Evolutionary conservation across 37 sponge, comb jelly and placozoan species (phyloP).

Genomic region (Spongilla lacustris): DNA sequence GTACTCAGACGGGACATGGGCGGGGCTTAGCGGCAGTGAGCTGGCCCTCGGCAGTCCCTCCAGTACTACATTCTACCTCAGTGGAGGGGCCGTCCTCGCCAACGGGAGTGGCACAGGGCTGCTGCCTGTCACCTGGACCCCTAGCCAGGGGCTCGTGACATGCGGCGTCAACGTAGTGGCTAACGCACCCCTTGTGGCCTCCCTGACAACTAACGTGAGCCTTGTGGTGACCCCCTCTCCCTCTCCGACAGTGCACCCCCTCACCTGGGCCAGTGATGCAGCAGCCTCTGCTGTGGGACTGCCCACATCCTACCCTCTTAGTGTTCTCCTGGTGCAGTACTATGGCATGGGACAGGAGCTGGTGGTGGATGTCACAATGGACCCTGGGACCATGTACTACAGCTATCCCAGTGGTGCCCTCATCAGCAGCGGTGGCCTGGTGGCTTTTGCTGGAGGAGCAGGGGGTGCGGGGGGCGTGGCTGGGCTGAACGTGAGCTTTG

Average conservation of each 20-base stretch:
- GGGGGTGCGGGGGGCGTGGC: background rate
- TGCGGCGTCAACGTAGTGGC: constrained; percentile 15
- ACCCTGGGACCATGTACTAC: background rate
- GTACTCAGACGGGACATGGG: constrained; percentile 32
- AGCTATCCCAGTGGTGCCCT: constrained; percentile 2
- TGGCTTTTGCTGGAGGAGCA: background rate
- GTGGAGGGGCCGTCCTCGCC: constrained; percentile 10
- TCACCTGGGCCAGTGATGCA: constrained; percentile 17
- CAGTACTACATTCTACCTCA: background rate
- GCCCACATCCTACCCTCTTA: constrained; percentile 6
- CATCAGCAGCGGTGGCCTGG: background rate
- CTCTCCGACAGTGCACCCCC: background rate
- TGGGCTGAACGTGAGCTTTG: background rate
- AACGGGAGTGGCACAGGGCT: constrained; percentile 5
- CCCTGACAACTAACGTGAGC: background rate
- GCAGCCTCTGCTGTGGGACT: constrained; percentile 11
- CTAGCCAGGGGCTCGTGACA: background rate
- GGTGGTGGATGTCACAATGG: constrained; percentile 29
- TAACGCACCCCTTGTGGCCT: constrained; percentile 3
- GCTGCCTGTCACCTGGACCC: constrained; percentile 39
- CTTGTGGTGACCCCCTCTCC: background rate
- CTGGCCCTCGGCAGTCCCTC: background rate
- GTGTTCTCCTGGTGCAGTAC: constrained; percentile 25
- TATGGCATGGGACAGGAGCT: background rate
- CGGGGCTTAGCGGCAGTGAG: constrained; percentile 5